Evolutionary conservation across 2,888 invertebrate species (phyloP).

Genomic region (Ophonus ardosiacus): DNA sequence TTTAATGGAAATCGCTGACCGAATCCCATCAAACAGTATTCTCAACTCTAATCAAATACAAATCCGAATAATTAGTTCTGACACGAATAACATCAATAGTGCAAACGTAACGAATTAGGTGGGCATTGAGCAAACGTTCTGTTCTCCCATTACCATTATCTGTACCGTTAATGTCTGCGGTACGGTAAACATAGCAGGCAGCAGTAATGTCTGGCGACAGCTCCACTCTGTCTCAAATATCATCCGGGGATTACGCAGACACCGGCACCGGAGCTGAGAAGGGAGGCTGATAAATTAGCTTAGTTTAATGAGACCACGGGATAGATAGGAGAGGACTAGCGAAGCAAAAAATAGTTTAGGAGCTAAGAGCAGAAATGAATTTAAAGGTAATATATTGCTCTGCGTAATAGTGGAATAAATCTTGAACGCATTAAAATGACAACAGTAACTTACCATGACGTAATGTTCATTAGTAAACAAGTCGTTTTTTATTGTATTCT

Average conservation of each 20-base stretch:
- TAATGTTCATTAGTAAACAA: no score
- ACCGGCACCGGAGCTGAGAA: not conserved
- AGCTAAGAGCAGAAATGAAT: not conserved
- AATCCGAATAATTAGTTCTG: not conserved
- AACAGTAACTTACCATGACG: no score
- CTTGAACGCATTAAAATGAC: not conserved
- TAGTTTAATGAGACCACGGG: slow-evolving; percentile 26
- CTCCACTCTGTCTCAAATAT: slow-evolving; percentile 11
- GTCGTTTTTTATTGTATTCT: no score
- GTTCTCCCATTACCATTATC: not conserved
- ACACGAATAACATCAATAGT: not conserved
- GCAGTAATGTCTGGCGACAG: slow-evolving; percentile 14
- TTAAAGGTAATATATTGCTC: not conserved
- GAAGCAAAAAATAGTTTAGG: not conserved
- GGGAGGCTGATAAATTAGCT: slow-evolving; percentile 22
- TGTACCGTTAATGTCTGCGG: not conserved
- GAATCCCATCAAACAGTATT: no score
- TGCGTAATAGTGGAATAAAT: not conserved
- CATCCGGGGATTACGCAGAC: slow-evolving; percentile 16
- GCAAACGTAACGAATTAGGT: not conserved
- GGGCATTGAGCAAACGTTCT: not conserved
- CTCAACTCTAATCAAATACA: no score
- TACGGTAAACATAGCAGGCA: not conserved
- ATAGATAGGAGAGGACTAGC: not conserved
- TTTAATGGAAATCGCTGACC: no score